Conservation (phyloP, 2,888 invertebrate species). For the Amblyjoppa proteus region DNA sequence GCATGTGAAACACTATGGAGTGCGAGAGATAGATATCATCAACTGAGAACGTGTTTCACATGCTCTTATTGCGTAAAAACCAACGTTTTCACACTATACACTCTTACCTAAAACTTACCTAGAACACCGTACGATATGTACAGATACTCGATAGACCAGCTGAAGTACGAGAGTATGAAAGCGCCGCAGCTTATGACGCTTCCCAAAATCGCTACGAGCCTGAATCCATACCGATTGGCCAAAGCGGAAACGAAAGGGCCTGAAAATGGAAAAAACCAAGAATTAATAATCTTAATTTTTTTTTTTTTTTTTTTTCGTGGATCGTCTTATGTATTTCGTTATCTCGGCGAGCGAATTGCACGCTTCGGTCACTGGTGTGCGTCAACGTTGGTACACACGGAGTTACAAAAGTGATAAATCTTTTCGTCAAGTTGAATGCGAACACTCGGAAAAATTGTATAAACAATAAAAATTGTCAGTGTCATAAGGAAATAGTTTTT, state of each 20-base stretch:
- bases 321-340: not conserved
- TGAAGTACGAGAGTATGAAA: constrained; percentile 91
- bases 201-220: constrained; percentile 94
- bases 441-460: not conserved
- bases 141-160: constrained; percentile 90
- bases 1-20: no score
- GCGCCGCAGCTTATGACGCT: constrained; percentile 90
- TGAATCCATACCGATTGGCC: constrained; percentile 97
- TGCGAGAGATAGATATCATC: no score
- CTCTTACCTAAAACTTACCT: constrained; percentile 84
- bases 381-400: not conserved
- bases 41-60: no score
- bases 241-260: constrained; percentile 97
- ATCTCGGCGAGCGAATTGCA: not conserved
- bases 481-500: not conserved
- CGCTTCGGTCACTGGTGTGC: not conserved
- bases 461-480: not conserved
- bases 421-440: constrained; percentile 33
- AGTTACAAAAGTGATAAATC: constrained; percentile 19
- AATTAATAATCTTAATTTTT: not conserved
- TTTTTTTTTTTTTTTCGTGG: not conserved
- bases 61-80: no score
- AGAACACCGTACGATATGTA: constrained; percentile 93
- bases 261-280: constrained; percentile 76
- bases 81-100: not conserved